phyloP scores from a whole-genome alignment of 2,888 invertebrate genomes.

The Meteorus cinctellus region DNA sequence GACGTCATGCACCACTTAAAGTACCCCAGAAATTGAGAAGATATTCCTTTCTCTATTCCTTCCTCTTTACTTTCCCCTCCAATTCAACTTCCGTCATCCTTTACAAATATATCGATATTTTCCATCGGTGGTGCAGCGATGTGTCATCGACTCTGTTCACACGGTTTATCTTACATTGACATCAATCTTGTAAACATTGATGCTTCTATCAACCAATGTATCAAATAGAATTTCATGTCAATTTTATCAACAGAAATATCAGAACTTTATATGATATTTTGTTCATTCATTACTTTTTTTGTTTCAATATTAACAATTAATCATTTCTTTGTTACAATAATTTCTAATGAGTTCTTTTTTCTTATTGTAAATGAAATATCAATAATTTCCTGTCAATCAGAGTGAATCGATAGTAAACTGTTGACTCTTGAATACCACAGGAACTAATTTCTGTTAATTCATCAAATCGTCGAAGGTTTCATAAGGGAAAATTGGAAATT shows the following conservation, averaged over 20 bases:
- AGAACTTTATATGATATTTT: no score
- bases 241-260: background rate
- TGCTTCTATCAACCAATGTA: background rate
- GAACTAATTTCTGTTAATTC: no score
- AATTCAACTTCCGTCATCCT: background rate
- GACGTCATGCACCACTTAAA: conserved; percentile 26
- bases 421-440: no score
- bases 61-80: background rate
- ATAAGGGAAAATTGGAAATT: no score
- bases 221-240: background rate
- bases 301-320: no score
- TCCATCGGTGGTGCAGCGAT: conserved; percentile 5
- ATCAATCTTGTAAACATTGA: conserved; percentile 6
- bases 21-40: conserved; percentile 22
- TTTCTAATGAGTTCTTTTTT: no score
- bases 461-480: no score
- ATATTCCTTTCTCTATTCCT: background rate
- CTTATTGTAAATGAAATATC: no score
- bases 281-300: background rate
- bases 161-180: conserved; percentile 1
- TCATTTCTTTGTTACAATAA: no score
- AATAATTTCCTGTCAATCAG: no score
- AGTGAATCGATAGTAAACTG: no score
- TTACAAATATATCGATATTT: conserved; percentile 2
- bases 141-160: conserved; percentile 18